phyloP scores from a whole-genome alignment of 1,140 invertebrate species.

The Ylistrum balloti region DNA sequence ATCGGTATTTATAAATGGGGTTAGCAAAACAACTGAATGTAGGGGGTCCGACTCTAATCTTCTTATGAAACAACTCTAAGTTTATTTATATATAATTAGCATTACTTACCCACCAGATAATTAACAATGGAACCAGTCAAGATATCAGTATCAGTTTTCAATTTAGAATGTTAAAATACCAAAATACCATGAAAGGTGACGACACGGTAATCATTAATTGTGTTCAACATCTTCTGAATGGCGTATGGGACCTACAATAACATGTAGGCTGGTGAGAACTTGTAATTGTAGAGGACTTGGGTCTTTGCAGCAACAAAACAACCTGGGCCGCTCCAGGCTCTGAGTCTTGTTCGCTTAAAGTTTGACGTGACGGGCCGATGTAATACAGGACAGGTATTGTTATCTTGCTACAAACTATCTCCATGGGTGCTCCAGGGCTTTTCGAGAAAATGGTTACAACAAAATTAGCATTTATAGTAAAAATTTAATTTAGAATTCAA shows the following conservation, averaged over 20 bases:
- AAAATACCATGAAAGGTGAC: slow-evolving; percentile 38
- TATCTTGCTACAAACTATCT: not conserved
- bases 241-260: slow-evolving; percentile 32
- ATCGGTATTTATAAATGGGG: not conserved
- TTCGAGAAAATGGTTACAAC: slow-evolving; percentile 15
- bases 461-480: slow-evolving; percentile 19
- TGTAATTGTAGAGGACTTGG: slow-evolving; percentile 12
- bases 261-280: slow-evolving; percentile 5
- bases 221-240: slow-evolving; percentile 17
- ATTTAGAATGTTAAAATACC: slow-evolving; percentile 30
- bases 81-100: slow-evolving; percentile 2
- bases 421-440: not conserved
- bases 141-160: not conserved
- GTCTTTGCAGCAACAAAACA: slow-evolving; percentile 32
- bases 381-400: slow-evolving; percentile 9
- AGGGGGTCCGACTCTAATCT: not conserved
- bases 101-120: not conserved
- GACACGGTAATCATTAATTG: not conserved
- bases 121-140: not conserved
- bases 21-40: not conserved
- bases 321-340: not conserved
- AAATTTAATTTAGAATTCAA: slow-evolving; percentile 23
- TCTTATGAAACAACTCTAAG: not conserved
- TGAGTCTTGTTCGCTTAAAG: not conserved
- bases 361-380: slow-evolving; percentile 18